Conservation (phyloP, 2,888 invertebrate species). For the Lingula anatina region DNA sequence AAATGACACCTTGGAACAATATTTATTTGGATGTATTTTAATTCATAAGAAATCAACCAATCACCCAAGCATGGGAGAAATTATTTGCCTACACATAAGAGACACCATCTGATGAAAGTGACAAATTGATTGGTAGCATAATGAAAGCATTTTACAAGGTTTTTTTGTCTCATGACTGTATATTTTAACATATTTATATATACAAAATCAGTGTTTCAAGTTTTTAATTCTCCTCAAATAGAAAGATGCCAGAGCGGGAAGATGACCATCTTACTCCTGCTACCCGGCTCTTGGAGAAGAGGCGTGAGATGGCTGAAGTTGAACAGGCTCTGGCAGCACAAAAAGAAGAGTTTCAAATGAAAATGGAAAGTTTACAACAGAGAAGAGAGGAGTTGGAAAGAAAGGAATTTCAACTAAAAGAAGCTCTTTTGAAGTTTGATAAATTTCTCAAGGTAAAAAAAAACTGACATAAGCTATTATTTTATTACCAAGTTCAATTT, state of each 20-base stretch:
- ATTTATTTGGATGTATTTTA: too few relatives aligned
- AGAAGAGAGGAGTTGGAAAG: slow-evolving; percentile 50
- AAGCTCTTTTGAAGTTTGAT: slow-evolving; percentile 51
- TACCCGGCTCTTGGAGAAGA: slow-evolving; percentile 50
- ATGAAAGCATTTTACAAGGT: too few relatives aligned
- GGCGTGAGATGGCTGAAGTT: slow-evolving; percentile 52
- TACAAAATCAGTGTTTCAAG: too few relatives aligned
- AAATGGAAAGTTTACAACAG: slow-evolving; percentile 53
- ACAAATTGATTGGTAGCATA: too few relatives aligned
- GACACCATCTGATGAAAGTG: too few relatives aligned
- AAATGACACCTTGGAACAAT: too few relatives aligned
- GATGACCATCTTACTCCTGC: slow-evolving; percentile 53
- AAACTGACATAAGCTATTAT: too few relatives aligned
- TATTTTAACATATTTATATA: neutral
- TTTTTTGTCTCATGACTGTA: neutral
- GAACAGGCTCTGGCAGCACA: slow-evolving; percentile 51
- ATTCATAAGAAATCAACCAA: too few relatives aligned
- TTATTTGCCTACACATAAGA: too few relatives aligned
- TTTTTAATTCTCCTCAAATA: slow-evolving; percentile 14
- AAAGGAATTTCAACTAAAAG: slow-evolving; percentile 51
- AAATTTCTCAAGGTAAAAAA: slow-evolving; percentile 49
- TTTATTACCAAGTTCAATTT: too few relatives aligned
- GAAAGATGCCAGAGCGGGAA: slow-evolving; percentile 52
- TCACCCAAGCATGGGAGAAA: too few relatives aligned
- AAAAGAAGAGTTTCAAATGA: slow-evolving; percentile 54